Evolutionary conservation across 2,888 invertebrate species (phyloP).

Genomic region (Timema podura): DNA sequence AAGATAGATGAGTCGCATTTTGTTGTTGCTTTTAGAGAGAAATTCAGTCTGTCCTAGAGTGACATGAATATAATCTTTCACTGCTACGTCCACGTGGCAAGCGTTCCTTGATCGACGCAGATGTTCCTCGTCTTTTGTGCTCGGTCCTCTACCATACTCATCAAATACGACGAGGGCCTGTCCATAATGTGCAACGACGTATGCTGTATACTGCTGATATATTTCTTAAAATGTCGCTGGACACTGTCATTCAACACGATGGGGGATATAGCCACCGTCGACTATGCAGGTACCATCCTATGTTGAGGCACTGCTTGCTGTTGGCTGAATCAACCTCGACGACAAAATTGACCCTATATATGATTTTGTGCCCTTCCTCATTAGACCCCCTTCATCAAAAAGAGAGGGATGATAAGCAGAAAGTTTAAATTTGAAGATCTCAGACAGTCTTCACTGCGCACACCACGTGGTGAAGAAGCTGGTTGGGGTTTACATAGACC

Average conservation of each 20-base stretch:
- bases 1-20: not conserved
- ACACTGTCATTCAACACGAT: not conserved
- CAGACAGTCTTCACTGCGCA: constrained; percentile 5
- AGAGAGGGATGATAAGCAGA: not conserved
- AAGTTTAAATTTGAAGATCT: not conserved
- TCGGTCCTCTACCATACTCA: constrained; percentile 10
- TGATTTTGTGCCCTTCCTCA: constrained; percentile 3
- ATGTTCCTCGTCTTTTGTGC: constrained; percentile 4
- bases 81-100: constrained; percentile 2
- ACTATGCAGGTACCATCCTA: not conserved
- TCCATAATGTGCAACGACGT: not conserved
- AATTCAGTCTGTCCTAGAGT: not conserved
- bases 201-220: not conserved
- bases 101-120: constrained; percentile 1
- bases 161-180: not conserved
- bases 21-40: not conserved
- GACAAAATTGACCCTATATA: not conserved
- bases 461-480: constrained; percentile 3
- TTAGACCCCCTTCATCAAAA: not conserved
- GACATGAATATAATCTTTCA: not conserved
- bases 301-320: not conserved
- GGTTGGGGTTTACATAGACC: constrained; percentile 1
- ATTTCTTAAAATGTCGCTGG: not conserved
- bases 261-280: not conserved
- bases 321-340: not conserved